Percentiles rank a stretch among this genome's conserved stretches.
Evolutionary conservation across 2,888 invertebrate species (phyloP).

Genomic region (Masnerella sp.): DNA sequence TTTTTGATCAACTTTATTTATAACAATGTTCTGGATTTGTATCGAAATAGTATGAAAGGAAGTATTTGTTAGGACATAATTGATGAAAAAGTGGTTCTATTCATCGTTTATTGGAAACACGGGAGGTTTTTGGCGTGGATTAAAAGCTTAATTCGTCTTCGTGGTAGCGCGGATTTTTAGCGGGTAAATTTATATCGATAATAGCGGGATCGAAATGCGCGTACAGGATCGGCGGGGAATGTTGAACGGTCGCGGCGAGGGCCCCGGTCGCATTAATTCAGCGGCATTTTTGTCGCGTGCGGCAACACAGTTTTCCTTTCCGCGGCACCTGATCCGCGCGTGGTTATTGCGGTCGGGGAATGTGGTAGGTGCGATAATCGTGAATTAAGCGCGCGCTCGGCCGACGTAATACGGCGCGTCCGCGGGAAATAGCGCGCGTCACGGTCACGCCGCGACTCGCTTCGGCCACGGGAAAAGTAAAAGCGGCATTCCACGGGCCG

Average conservation of each 20-base stretch:
- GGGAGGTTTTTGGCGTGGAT: background rate
- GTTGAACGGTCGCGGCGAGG: conserved; percentile 11
- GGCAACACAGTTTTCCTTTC: conserved; percentile 59
- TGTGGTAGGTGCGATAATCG: conserved; percentile 51
- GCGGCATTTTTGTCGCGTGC: conserved; percentile 23
- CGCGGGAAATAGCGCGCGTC: conserved; percentile 55
- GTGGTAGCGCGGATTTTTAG: conserved; percentile 13
- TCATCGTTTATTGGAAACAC: too few species aligned
- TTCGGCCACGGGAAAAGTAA: conserved; percentile 66
- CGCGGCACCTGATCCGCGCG: conserved; percentile 50
- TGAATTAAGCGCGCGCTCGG: conserved; percentile 44
- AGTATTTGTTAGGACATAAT: too few species aligned
- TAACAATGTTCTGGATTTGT: too few species aligned
- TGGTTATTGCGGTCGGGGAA: conserved; percentile 49
- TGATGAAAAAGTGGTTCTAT: too few species aligned
- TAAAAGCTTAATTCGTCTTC: conserved; percentile 40
- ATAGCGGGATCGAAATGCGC: conserved; percentile 28
- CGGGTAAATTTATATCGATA: conserved; percentile 37
- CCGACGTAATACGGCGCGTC: conserved; percentile 46
- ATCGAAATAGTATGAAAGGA: too few species aligned
- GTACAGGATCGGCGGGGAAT: conserved; percentile 25
- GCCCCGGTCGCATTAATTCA: conserved; percentile 43
- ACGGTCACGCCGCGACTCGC: conserved; percentile 59
- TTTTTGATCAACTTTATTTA: too few species aligned
- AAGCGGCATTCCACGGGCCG: conserved; percentile 66